Conservation (phyloP, 2,113 vertebrate genomes). For the human (Homo sapiens) region GRCh38 chr9:5073001-5073500, state of each 20-base stretch:
- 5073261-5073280: neutral
- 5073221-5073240: neutral
- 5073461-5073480: neutral
- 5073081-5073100: neutral
- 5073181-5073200: neutral
- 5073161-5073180: conserved; percentile 1
- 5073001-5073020: neutral
- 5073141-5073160: neutral
- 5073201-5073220: neutral
- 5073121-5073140: neutral
- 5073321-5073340: neutral
- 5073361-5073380: neutral
- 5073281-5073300: neutral
- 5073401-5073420: neutral
- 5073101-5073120: neutral
- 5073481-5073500: neutral
- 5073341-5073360: neutral
- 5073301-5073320: neutral
- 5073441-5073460: neutral
- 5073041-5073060: neutral
- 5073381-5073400: neutral
- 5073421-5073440: neutral
- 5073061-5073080: neutral
- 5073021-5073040: neutral
- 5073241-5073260: conserved; percentile 12